Percentiles rank a stretch among this genome's conserved stretches.
phyloP scores from a whole-genome alignment of 2,797 vertebrate genomes.

The Mormyrus hasselquistii region DNA sequence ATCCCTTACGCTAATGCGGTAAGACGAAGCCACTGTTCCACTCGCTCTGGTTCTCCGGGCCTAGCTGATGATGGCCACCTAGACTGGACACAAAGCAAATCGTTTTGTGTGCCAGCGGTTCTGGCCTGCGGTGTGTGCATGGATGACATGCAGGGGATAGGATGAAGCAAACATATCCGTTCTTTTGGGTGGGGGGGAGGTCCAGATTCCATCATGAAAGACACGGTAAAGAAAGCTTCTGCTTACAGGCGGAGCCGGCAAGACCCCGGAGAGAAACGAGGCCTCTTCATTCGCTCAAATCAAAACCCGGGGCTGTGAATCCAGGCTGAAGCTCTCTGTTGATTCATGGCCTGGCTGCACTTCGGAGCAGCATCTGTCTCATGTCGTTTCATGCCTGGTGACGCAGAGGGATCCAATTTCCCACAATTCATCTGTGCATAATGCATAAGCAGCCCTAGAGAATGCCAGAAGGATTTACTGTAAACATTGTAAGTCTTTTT shows the following conservation, averaged over 20 bases:
- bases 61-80: neutral
- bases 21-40: slow-evolving; percentile 29
- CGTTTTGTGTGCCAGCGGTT: neutral
- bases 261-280: neutral
- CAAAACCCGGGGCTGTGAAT: neutral
- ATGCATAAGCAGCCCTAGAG: neutral
- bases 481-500: neutral
- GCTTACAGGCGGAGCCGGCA: neutral
- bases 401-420: neutral
- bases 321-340: neutral
- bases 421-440: neutral
- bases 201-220: neutral
- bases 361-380: neutral
- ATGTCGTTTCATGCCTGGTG: neutral
- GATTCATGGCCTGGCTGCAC: no score
- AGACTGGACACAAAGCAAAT: neutral
- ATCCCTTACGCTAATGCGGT: slow-evolving; percentile 52
- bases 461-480: neutral
- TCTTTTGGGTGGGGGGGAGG: neutral
- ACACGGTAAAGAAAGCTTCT: neutral
- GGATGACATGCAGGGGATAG: neutral
- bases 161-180: neutral
- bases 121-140: neutral
- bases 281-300: neutral
- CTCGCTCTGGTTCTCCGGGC: neutral